Conservation (phyloP, 2,888 invertebrate genomes). For the Parnassius mnemosyne region DNA sequence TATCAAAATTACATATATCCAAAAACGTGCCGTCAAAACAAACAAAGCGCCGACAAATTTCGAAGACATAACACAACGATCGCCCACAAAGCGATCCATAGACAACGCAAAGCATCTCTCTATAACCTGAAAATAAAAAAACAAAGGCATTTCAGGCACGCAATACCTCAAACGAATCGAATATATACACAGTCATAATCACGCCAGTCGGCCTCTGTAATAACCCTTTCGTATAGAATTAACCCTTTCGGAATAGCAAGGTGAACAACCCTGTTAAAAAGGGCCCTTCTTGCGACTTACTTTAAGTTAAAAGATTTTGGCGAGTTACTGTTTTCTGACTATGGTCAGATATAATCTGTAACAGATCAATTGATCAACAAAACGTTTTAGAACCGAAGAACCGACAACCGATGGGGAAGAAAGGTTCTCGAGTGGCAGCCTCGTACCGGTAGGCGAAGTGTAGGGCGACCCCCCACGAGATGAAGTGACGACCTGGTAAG, state of each 20-base stretch:
- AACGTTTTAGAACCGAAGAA: no score
- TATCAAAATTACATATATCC: constrained; percentile 16
- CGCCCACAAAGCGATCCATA: constrained; percentile 42
- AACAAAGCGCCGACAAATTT: constrained; percentile 36
- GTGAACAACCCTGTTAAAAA: constrained; percentile 76
- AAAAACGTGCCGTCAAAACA: constrained; percentile 38
- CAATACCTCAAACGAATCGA: constrained; percentile 50
- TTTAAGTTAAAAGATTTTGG: constrained; percentile 34
- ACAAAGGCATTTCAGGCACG: constrained; percentile 59
- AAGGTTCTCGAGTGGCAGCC: no score
- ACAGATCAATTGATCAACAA: no score
- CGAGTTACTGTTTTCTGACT: background rate
- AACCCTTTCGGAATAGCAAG: constrained; percentile 73
- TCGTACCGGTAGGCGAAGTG: no score
- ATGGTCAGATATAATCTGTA: background rate
- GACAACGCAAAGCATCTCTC: constrained; percentile 49
- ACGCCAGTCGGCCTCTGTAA: constrained; percentile 50
- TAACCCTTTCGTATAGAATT: constrained; percentile 70
- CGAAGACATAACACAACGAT: constrained; percentile 34
- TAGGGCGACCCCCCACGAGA: no score
- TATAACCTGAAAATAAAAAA: constrained; percentile 58
- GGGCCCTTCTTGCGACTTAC: constrained; percentile 52
- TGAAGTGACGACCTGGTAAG: no score
- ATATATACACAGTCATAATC: constrained; percentile 60
- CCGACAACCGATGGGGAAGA: no score